Evolutionary conservation across 2,113 vertebrate genomes (phyloP).

Genomic region (Halcyon senegalensis): DNA sequence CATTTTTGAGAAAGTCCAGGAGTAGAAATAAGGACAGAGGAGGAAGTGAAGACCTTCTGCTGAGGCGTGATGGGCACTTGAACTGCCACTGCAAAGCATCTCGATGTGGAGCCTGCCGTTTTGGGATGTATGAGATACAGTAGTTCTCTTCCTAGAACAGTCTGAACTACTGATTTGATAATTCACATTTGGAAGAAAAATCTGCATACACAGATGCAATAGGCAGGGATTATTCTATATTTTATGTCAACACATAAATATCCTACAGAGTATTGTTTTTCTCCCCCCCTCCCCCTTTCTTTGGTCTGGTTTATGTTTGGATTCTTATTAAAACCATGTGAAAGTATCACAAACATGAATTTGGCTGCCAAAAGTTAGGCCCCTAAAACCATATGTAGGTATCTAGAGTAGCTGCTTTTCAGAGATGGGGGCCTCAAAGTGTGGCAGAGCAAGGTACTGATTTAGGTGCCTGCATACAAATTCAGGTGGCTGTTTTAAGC

Average conservation of each 20-base stretch:
- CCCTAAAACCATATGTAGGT: neutral
- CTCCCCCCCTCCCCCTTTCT: neutral
- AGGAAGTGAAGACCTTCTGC: neutral
- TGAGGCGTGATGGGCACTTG: neutral
- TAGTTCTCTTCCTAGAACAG: neutral
- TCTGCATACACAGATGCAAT: neutral
- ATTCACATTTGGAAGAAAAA: neutral
- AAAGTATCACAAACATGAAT: constrained; percentile 1
- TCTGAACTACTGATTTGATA: neutral
- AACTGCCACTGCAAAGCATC: neutral
- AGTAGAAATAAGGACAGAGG: neutral
- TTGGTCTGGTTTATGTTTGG: constrained; percentile 41
- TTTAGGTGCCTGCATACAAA: neutral
- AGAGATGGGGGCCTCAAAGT: neutral
- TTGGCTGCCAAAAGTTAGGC: neutral
- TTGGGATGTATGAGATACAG: neutral
- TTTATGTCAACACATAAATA: constrained; percentile 45
- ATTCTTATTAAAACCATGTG: constrained; percentile 46
- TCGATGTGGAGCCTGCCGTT: neutral
- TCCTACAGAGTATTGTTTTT: constrained; percentile 11
- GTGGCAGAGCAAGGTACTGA: neutral
- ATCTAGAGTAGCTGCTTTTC: neutral
- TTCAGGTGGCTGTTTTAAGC: neutral
- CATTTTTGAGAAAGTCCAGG: neutral
- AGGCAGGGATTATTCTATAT: neutral